Conservation (phyloP, 2,113 vertebrate species). For the Cepphus grylle region DNA sequence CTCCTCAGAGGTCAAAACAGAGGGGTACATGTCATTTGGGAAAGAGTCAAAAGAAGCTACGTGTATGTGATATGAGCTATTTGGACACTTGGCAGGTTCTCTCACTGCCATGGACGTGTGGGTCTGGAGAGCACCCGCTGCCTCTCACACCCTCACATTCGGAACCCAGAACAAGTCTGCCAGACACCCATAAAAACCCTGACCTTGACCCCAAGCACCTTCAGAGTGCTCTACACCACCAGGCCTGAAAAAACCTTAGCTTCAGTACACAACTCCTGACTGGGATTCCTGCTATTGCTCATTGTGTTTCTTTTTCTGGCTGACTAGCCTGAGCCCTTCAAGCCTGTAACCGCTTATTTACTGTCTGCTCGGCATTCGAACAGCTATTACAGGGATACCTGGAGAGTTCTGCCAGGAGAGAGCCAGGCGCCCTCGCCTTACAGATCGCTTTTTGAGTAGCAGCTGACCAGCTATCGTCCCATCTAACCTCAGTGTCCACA, state of each 20-base stretch:
- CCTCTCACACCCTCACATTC: neutral
- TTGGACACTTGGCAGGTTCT: no score
- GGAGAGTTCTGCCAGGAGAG: neutral
- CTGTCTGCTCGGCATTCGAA: neutral
- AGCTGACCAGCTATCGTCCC: neutral
- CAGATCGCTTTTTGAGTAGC: neutral
- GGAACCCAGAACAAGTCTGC: neutral
- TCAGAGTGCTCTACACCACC: neutral
- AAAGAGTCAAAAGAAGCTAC: neutral
- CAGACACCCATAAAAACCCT: neutral
- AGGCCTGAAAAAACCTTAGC: neutral
- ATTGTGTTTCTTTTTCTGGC: neutral
- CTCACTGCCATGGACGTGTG: rapidly evolving
- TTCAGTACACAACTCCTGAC: neutral
- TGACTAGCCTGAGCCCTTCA: neutral
- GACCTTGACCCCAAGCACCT: neutral
- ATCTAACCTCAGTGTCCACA: neutral
- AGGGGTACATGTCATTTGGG: neutral
- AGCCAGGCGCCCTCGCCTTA: neutral
- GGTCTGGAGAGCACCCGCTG: rapidly evolving
- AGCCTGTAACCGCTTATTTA: neutral
- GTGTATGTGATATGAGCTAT: rapidly evolving
- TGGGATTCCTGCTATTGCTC: neutral
- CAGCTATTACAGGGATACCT: neutral
- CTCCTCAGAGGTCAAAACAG: neutral